Base-by-base conservation (phyloP, 1,140 invertebrate genomes). In the Drosophila insularis region DNA sequence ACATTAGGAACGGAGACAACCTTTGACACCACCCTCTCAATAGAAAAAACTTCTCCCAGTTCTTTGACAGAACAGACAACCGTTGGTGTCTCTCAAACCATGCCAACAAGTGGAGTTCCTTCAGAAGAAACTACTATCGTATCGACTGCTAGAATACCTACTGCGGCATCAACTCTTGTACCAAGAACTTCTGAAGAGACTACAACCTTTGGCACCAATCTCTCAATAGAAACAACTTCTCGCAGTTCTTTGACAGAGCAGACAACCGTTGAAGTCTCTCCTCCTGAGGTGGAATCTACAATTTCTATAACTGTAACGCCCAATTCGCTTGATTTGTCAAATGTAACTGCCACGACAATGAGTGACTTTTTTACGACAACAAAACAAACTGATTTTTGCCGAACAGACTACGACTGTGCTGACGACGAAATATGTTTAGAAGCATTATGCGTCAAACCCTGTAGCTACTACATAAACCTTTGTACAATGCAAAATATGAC, bases 381-480 rank as follows among this genome's bases (percentile, higher is more conserved):
- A 17, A 43, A 73, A 6, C 23, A 11, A 0, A 50, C 10, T 4
- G 19, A 10, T n/a, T 61, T 6, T 21, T 92, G 92, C 68, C 54
- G 11, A 23, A 70, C 68, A 13, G 77, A 92, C 55, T 63, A 74
- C 23, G 92, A 95, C 72, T 95, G 94, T 90, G 79, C 85, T 10
- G 77, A 92, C 68, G 81, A 93, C 72, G 91, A 94, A 68, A 92
- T 93, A 27, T 95, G 95, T 79, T 76, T 94, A 19, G 89, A 92
- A 31, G 89, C 92, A 68, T 72, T 81, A 11, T 95, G 95, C 89
- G 80, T 92, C 67, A 92, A 94, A 90, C 94, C 94, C 32, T 95
- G 95, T 86, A 84, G 92, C 27, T 80, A 92, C 89, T 85, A 81
- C 75, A 19, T 91, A 79, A 76, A 92, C 90, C 84, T 84, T 64